A percentile compares a stretch with the other conserved stretches of the same genome.
phyloP scores from a whole-genome alignment of 2,113 vertebrate genomes.

The Antechinus flavipes region DNA sequence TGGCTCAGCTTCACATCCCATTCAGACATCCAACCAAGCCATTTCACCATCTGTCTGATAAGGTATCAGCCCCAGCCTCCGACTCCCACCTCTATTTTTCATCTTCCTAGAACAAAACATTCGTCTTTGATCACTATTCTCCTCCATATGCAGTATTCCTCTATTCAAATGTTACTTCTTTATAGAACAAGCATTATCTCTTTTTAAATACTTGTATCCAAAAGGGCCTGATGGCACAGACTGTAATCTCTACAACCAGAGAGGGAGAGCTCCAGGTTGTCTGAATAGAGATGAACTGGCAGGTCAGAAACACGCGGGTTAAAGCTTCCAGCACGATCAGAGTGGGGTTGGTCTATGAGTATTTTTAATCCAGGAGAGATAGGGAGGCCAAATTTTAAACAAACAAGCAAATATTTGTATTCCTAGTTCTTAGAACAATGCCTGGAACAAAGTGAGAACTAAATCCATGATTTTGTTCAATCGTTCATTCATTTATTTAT shows the following conservation, averaged over 20 bases:
- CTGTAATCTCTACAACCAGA: background rate
- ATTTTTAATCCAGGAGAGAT: background rate
- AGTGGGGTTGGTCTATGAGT: background rate
- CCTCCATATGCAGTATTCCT: background rate
- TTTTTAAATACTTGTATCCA: background rate
- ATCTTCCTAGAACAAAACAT: background rate
- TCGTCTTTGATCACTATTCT: background rate
- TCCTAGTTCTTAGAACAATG: background rate
- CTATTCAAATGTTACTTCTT: background rate
- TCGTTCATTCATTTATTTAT: background rate
- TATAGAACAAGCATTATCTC: background rate
- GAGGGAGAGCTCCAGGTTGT: background rate
- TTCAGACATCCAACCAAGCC: background rate
- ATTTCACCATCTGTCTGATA: background rate
- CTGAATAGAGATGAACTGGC: background rate
- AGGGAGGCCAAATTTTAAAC: background rate
- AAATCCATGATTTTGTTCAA: background rate
- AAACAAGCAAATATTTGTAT: background rate
- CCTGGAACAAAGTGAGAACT: background rate
- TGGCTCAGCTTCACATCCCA: background rate
- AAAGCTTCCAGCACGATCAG: background rate
- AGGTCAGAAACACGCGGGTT: too few species aligned
- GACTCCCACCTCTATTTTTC: background rate
- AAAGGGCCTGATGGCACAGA: background rate
- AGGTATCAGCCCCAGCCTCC: too few species aligned